Base-by-base conservation (phyloP, 2,113 vertebrate species). In the Arvicanthis niloticus region DNA sequence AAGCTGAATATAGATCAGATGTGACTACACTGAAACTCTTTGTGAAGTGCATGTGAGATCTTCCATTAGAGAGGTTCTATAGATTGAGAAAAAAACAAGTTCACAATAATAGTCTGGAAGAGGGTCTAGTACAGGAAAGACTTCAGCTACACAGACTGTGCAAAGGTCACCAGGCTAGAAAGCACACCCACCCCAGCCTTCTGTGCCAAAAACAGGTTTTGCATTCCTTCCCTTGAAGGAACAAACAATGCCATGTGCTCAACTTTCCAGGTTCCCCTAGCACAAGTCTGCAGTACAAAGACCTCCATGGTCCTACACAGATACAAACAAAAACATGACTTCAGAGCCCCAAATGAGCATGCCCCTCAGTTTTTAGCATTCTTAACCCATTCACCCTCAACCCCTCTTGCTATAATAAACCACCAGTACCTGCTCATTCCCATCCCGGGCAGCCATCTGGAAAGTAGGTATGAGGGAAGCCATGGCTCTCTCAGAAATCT, bases 401-500 rank as follows among this genome's bases (percentile, higher is more conserved):
- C 85, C 90, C 73, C 88, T 51, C 72, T 88, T 81, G 29, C 67
- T 8, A 0, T 94, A 84, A 90, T 58, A 65, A 92, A 48, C 42
- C 67, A 88, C 76, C 31, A 56, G 92, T 62, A 91, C 84, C 88
- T 84, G n/a, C 58, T 96, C 80, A 29, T 92, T 92, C 88, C 91
- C 90, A 91, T 53, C 56, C 58, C 37, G 62, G 82, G 75, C 80
- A 96, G 73, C 78, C 84, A 77, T 67, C 85, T 80, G 67, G 76
- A 96, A 95, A 48, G 70, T 92, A 65, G n/a, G 34, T 45, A 42
- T 87, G 5, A 97, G 72, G 75, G 45, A 90, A 96, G 91, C 60
- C 37, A 84, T 40, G 60, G 40, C 91, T 97, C n/a, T 82, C 86
- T 96, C 93, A 89, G 78, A 97, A 97, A 95, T 89, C 77, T 94